These are phyloP conservation scores for Leuciscus waleckii DNA, from an alignment of 2,797 vertebrate genomes.

Conservation along the genomic window DNA sequence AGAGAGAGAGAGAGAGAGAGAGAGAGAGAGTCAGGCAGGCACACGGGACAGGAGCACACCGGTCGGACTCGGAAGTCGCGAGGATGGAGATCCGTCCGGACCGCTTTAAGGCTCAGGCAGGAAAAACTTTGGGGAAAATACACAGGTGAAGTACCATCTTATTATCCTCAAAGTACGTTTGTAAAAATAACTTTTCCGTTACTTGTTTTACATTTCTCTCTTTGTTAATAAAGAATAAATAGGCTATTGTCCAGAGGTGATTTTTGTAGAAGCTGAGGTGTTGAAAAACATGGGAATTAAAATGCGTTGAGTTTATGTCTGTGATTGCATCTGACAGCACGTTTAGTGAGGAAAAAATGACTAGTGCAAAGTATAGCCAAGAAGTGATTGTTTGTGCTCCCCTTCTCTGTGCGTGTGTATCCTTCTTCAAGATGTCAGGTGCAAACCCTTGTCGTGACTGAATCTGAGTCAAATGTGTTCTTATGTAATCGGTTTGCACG, in stretches of 20 bases:
- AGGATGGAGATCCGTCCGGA: constrained; percentile 86
- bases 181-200: background rate
- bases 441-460: constrained; percentile 45
- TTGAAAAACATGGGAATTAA: background rate
- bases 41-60: constrained; percentile 73
- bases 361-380: background rate
- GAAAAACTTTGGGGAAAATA: constrained; percentile 82
- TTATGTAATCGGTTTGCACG: constrained; percentile 71
- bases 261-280: background rate
- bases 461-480: constrained; percentile 53
- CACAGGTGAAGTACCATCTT: constrained; percentile 75
- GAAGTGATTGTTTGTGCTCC: background rate
- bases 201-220: background rate
- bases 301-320: background rate
- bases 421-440: constrained; percentile 12
- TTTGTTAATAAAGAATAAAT: background rate
- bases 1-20: constrained; percentile 47
- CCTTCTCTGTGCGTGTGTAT: background rate
- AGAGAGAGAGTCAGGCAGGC: constrained; percentile 54
- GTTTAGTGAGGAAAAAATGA: background rate
- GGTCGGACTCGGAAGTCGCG: constrained; percentile 76
- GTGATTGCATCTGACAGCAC: background rate
- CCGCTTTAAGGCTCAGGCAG: constrained; percentile 81
- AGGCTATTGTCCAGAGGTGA: background rate
- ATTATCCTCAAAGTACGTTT: background rate